Evolutionary conservation across 2,113 vertebrate genomes (phyloP).

Genomic region (Apodemus speciosus): DNA sequence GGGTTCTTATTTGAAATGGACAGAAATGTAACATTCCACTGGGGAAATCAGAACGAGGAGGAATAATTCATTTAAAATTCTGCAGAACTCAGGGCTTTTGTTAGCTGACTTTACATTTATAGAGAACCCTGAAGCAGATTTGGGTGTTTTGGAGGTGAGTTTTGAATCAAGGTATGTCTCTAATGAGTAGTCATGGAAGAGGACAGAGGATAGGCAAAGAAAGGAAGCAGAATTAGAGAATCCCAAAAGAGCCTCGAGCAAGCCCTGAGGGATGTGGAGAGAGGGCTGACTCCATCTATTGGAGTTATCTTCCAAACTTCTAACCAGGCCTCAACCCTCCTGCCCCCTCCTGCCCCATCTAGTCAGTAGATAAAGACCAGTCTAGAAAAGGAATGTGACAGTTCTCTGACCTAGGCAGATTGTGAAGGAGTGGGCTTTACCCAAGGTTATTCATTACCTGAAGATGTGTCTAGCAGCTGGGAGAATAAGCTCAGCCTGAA

Average conservation of each 20-base stretch:
- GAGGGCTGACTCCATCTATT: neutral
- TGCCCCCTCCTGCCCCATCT: neutral
- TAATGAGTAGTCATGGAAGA: neutral
- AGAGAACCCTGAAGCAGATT: neutral
- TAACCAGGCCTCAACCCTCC: neutral
- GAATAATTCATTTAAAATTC: constrained; percentile 9
- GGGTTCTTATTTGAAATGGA: constrained; percentile 10
- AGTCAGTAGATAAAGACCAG: neutral
- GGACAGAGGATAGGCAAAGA: neutral
- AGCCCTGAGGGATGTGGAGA: neutral
- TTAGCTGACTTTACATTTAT: neutral
- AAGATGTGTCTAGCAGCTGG: neutral
- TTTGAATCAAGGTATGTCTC: neutral
- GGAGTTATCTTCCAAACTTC: neutral
- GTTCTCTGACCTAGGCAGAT: neutral
- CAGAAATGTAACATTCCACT: neutral
- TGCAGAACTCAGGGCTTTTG: neutral
- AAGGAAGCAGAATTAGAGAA: neutral
- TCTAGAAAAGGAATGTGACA: neutral
- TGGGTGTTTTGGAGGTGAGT: neutral
- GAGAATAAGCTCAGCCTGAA: neutral
- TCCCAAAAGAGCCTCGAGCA: neutral
- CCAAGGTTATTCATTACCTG: neutral
- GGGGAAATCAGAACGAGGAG: neutral
- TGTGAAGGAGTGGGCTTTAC: neutral